Evolutionary conservation across 64 coral and sea anemone species (phyloP).

Genomic region (Actinia tenebrosa): DNA sequence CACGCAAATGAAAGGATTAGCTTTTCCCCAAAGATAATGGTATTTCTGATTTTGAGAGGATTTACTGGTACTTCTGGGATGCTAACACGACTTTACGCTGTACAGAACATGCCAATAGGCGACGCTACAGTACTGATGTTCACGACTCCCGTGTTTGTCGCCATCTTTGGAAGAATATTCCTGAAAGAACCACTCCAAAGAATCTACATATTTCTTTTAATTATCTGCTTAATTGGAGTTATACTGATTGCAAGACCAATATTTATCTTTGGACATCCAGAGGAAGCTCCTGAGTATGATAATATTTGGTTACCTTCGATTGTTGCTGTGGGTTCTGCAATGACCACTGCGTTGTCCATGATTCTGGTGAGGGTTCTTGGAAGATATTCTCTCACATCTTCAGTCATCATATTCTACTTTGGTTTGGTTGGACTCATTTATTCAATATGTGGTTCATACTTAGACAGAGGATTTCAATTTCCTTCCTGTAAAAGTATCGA

Average conservation of each 20-base stretch:
- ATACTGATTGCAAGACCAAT: conserved; percentile 37
- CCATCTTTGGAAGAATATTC: conserved; percentile 42
- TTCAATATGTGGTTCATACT: neutral
- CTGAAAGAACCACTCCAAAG: conserved; percentile 35
- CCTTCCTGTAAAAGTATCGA: conserved; percentile 47
- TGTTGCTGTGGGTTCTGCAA: conserved; percentile 21
- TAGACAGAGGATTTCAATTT: conserved; percentile 38
- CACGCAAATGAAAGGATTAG: neutral
- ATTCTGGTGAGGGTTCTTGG: neutral
- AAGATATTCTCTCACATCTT: conserved; percentile 7
- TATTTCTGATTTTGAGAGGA: conserved; percentile 15
- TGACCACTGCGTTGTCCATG: neutral
- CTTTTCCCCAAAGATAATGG: neutral
- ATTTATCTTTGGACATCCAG: conserved; percentile 42
- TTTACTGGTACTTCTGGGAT: conserved; percentile 16
- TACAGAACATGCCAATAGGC: conserved; percentile 48
- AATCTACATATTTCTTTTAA: conserved; percentile 30
- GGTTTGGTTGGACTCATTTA: conserved; percentile 25
- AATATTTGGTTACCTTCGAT: conserved; percentile 38
- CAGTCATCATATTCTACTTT: conserved; percentile 50
- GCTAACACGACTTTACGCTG: conserved; percentile 21
- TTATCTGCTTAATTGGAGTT: conserved; percentile 46
- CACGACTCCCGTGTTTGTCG: conserved; percentile 35
- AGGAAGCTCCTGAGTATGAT: neutral
- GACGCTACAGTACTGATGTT: conserved; percentile 66